Base-by-base conservation (phyloP, 2,888 invertebrate species). In the Spilarctia lutea region DNA sequence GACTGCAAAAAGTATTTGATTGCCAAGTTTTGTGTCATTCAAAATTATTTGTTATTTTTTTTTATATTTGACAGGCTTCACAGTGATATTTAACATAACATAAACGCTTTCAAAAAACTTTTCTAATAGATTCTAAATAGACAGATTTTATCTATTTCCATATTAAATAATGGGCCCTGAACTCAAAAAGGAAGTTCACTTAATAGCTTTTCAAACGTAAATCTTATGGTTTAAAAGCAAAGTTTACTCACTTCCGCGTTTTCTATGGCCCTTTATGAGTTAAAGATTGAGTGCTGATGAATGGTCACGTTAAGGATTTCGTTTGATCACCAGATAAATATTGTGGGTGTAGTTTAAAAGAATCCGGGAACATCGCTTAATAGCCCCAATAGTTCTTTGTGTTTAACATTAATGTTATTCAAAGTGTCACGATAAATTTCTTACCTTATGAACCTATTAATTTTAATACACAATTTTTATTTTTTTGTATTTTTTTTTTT, bases 291-390 rank as follows among this genome's bases (percentile, higher is more conserved):
- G 85, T 88, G 76, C 89, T 92, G 93, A 94, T 94, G 94, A 94
- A 95, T 94, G 92, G 91, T 75, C 75, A 78, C 85, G 82, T 88
- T 86, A 87, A 89, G 90, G 89, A 87, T 88, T 87, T 84, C 89
- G 92, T 94, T 94, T 94, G 95, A 95, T 94, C 93, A 86, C 84
- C 86, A 88, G 93, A 94, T 95, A 94, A 92, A 94, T 94, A 91
- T 91, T 89, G 91, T 90, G 91, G 91, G 87, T 81, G 81, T 83
- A 67, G 75, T 84, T 79, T 75, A 77, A 78, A 80, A 87, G 92
- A 91, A 93, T 93, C 88, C 89, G 89, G 89, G 90, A 88, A 90
- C 89, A 89, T 82, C 88, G 88, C 90, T 74, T 91, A 85, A 87
- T 87, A 86, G 85, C 79, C 79, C 78, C 86, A 85, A 87, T 86